Conservation (phyloP, 2,113 vertebrate genomes). For the Sander lucioperca region DNA sequence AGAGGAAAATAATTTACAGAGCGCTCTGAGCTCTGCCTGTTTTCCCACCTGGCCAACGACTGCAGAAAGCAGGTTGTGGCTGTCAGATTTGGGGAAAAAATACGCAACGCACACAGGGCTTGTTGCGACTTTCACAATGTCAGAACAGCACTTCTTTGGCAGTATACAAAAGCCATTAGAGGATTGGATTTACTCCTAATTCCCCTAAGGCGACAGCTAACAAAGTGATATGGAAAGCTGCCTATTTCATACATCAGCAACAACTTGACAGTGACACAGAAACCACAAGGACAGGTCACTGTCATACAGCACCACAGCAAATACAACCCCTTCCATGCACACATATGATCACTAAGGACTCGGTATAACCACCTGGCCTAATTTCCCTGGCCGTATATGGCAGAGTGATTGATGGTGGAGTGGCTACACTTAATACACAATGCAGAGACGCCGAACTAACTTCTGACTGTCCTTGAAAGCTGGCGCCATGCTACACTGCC, state of each 20-base stretch:
- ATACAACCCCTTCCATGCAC: neutral
- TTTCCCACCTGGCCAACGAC: neutral
- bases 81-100: neutral
- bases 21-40: neutral
- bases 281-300: slow-evolving; percentile 16
- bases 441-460: slow-evolving; percentile 37
- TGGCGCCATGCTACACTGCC: slow-evolving; percentile 5
- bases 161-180: neutral
- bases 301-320: neutral
- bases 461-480: slow-evolving; percentile 66
- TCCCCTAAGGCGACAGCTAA: neutral
- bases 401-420: slow-evolving; percentile 54
- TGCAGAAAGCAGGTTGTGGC: neutral
- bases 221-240: slow-evolving; percentile 9
- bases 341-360: slow-evolving; percentile 27
- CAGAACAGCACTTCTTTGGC: neutral
- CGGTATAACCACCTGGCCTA: slow-evolving; percentile 42
- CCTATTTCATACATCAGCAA: slow-evolving; percentile 1
- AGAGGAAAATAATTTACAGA: neutral
- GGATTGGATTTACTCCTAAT: neutral
- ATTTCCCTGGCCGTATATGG: slow-evolving; percentile 32
- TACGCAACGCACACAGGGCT: neutral
- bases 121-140: neutral
- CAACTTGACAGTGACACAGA: slow-evolving; percentile 18
- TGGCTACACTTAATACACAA: slow-evolving; percentile 40